Base-by-base conservation (phyloP, 1,140 invertebrate species). In the Brachionus koreanus region DNA sequence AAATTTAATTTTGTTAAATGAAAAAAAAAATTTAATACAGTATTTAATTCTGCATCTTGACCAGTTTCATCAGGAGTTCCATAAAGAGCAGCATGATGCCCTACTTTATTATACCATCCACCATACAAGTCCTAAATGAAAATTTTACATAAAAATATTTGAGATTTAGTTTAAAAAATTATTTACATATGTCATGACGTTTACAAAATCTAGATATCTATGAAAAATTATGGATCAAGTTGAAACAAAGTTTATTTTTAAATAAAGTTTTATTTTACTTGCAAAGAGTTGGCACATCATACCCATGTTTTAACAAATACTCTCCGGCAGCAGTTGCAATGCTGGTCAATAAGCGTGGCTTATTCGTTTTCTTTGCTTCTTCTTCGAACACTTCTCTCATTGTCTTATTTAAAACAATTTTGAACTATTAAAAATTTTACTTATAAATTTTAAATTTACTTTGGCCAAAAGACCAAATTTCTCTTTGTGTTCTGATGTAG, bases 371-470 rank as follows among this genome's bases (percentile, higher is more conserved):
- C 57, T 85, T 61, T 92, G 92, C 84, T 89, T 87, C 86, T 16
- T 82, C 82, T n/a, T 83, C 91, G 76, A 96, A 93, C 5, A 91
- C 92, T 33, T 89, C 90, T 52, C 92, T 92, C 0, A 97, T 85
- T 86, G 95, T 94, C 77, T 87, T 82, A 9, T 83, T 49, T 35
- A 10, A 33, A 65, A 65, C 25, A 72, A 67, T 29, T 39, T 23
- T 77, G 16, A 0, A 81, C 23, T 33, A 63, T 82, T 19, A 16
- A 9, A 61, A 52, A 46, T 10, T 52, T 29, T 29, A 10, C 3
- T n/a, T 19, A 52, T 25, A 19, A 10, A 42, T 37, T n/a, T 13
- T 2, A 82, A 35, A 35, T 29, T 29, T 42, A 82, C 82, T 61
- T 82, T 82, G 3, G 43, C 16, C 19, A 82, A 82, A 46, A 72